Conservation (phyloP, 2,888 invertebrate genomes). For the Ephialtes manifestator region DNA sequence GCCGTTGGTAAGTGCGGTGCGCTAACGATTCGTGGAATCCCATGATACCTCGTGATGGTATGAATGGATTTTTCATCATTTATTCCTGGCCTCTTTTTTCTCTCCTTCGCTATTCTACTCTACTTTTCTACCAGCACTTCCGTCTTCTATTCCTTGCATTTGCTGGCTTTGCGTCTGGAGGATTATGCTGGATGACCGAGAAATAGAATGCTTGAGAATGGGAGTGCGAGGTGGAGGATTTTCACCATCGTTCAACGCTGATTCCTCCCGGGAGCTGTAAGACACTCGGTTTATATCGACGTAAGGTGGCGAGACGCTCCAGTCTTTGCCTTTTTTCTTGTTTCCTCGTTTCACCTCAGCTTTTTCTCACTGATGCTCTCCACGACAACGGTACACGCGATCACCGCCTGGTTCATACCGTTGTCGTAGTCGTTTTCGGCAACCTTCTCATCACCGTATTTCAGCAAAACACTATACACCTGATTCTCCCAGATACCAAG, state of each 20-base stretch:
- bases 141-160: conserved; percentile 35
- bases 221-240: conserved; percentile 7
- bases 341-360: conserved; percentile 7
- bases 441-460: conserved; percentile 19
- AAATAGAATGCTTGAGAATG: conserved; percentile 38
- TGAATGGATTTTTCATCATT: conserved; percentile 53
- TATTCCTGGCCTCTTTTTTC: conserved; percentile 38
- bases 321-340: conserved; percentile 13
- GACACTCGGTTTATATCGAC: conserved; percentile 62
- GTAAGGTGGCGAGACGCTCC: conserved; percentile 36
- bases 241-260: conserved; percentile 54
- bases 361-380: neutral
- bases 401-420: neutral
- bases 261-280: conserved; percentile 63
- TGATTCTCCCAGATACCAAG: conserved; percentile 5
- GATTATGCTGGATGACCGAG: conserved; percentile 41
- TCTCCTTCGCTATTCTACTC: neutral
- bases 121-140: conserved; percentile 14
- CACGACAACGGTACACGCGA: conserved; percentile 40
- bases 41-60: conserved; percentile 31
- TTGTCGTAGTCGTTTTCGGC: conserved; percentile 20
- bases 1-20: conserved; percentile 1
- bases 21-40: conserved; percentile 44
- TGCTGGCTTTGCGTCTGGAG: conserved; percentile 10
- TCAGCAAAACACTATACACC: conserved; percentile 1